phyloP scores from a whole-genome alignment of 2,797 vertebrate genomes.

The Lagocephalus sceleratus region DNA sequence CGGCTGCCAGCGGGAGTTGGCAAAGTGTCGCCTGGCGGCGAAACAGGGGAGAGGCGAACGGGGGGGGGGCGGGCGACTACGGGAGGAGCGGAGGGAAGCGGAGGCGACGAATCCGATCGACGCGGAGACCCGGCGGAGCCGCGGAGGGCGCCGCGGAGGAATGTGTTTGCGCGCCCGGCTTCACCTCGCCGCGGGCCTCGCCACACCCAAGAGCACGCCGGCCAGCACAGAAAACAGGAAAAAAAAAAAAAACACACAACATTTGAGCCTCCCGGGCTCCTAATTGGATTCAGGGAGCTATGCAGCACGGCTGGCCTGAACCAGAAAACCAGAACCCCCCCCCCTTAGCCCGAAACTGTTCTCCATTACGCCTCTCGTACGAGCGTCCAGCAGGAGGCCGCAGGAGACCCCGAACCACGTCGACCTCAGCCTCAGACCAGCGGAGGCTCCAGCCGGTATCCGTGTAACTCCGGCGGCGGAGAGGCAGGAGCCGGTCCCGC shows the following conservation, averaged over 20 bases:
- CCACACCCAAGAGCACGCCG: constrained; percentile 67
- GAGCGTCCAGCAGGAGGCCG: constrained; percentile 67
- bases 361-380: constrained; percentile 66
- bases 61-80: constrained; percentile 11
- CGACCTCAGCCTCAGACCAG: constrained; percentile 25
- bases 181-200: constrained; percentile 68
- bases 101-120: constrained; percentile 23
- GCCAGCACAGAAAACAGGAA: constrained; percentile 67
- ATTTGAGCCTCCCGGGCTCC: constrained; percentile 68
- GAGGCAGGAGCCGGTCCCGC: too few species aligned
- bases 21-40: constrained; percentile 51
- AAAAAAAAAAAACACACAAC: constrained; percentile 71
- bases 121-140: too few species aligned
- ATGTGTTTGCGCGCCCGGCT: constrained; percentile 70
- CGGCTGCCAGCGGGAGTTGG: constrained; percentile 55
- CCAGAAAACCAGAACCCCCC: too few species aligned
- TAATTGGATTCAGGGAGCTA: constrained; percentile 79
- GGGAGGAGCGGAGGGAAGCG: constrained; percentile 19
- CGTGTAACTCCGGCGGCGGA: too few species aligned
- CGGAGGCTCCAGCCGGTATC: constrained; percentile 30
- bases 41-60: constrained; percentile 8
- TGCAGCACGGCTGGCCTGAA: constrained; percentile 69
- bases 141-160: too few species aligned
- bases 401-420: constrained; percentile 40
- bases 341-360: constrained; percentile 59